These are phyloP conservation scores for Upupa epops DNA, from an alignment of 2,113 vertebrate genomes.

Conservation along the genomic window DNA sequence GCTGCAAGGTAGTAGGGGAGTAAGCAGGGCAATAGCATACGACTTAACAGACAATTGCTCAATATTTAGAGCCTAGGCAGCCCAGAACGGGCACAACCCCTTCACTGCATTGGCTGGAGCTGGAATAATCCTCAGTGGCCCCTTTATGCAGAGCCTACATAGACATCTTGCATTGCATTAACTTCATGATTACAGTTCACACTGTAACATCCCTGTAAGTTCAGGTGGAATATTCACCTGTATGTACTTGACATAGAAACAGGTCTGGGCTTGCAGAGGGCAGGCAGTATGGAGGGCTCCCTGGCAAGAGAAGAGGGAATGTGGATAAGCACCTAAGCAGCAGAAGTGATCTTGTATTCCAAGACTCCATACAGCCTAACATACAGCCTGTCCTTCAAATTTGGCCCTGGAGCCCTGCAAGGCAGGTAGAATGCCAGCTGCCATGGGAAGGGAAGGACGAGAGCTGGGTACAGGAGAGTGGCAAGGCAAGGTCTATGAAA, in stretches of 20 bases:
- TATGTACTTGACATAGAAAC: background rate
- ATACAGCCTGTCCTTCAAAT: rapidly evolving
- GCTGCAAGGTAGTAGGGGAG: background rate
- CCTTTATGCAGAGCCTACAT: background rate
- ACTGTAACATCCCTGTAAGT: background rate
- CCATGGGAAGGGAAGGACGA: background rate
- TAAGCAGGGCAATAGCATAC: background rate
- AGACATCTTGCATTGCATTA: background rate
- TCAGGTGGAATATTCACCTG: background rate
- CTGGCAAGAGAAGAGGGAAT: background rate
- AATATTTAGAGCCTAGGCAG: background rate
- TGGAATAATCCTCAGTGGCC: background rate
- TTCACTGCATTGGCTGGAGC: background rate
- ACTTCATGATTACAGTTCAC: background rate
- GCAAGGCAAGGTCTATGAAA: background rate
- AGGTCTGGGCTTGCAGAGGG: background rate
- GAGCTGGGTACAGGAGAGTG: background rate
- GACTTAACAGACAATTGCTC: background rate
- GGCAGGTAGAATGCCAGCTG: background rate
- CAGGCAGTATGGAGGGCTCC: background rate
- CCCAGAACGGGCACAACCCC: background rate
- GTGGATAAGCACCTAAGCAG: background rate
- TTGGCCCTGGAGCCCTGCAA: rapidly evolving
- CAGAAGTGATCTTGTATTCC: background rate
- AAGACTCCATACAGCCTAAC: background rate